Evolutionary conservation across 2,113 vertebrate genomes (phyloP).

Genomic region (Tautogolabrus adspersus): DNA sequence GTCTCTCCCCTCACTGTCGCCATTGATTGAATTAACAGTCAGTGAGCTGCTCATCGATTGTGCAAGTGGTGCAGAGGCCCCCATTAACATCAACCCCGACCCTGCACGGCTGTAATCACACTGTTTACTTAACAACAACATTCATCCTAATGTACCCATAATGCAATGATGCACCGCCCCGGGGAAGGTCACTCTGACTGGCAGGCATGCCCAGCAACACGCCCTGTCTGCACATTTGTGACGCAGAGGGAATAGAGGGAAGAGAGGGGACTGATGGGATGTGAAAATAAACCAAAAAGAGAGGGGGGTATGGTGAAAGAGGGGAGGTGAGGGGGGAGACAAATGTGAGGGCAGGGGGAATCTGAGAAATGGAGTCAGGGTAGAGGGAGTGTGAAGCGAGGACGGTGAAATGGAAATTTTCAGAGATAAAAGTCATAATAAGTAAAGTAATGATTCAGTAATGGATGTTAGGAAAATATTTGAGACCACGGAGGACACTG

Average conservation of each 20-base stretch:
- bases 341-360: slow-evolving; percentile 18
- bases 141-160: slow-evolving; percentile 64
- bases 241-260: slow-evolving; percentile 19
- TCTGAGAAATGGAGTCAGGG: slow-evolving; percentile 21
- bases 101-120: slow-evolving; percentile 29
- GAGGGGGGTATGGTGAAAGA: slow-evolving; percentile 22
- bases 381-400: neutral
- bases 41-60: slow-evolving; percentile 41
- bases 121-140: slow-evolving; percentile 25
- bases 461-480: slow-evolving; percentile 51
- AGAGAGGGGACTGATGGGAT: slow-evolving; percentile 12
- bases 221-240: slow-evolving; percentile 26
- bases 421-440: slow-evolving; percentile 35
- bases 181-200: slow-evolving; percentile 17
- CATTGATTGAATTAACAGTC: slow-evolving; percentile 61
- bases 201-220: neutral
- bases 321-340: neutral
- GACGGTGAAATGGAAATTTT: slow-evolving; percentile 22
- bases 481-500: slow-evolving; percentile 4
- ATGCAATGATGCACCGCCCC: slow-evolving; percentile 44
- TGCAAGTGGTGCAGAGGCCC: neutral
- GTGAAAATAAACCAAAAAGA: slow-evolving; percentile 52
- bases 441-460: slow-evolving; percentile 36
- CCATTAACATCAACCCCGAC: slow-evolving; percentile 47
- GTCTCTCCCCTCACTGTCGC: neutral